Percentiles rank a stretch among this genome's conserved stretches.
Conservation (phyloP, 2,797 vertebrate species). For the Poliocrania exsul region DNA sequence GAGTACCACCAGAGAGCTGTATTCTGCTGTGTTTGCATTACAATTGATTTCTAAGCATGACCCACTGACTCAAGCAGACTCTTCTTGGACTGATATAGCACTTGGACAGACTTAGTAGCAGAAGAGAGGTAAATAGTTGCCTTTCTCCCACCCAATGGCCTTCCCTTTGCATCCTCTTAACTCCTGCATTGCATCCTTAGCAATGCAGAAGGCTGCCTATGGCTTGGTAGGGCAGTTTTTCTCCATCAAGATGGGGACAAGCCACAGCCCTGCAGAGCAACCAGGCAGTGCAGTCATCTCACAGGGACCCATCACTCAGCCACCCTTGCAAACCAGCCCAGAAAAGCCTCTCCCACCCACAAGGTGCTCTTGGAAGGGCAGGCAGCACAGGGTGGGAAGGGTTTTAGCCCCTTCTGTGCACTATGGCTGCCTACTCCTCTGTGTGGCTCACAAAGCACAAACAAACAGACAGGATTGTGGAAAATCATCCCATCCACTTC, state of each 20-base stretch:
- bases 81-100: background rate
- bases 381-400: background rate
- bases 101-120: background rate
- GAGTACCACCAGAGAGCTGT: background rate
- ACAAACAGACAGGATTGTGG: background rate
- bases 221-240: background rate
- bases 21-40: background rate
- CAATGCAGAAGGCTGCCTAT: background rate
- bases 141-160: background rate
- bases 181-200: background rate
- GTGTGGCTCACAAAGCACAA: background rate
- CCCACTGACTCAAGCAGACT: background rate
- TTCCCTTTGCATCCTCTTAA: background rate
- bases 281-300: background rate
- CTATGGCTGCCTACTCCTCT: background rate
- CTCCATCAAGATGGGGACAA: background rate
- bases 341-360: background rate
- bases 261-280: background rate
- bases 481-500: background rate
- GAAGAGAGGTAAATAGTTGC: background rate
- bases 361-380: background rate
- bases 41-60: background rate
- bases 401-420: background rate
- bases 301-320: accelerated
- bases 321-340: background rate